Base-by-base conservation (phyloP, 2,888 invertebrate species). In the Euspilapteryx auroguttella region DNA sequence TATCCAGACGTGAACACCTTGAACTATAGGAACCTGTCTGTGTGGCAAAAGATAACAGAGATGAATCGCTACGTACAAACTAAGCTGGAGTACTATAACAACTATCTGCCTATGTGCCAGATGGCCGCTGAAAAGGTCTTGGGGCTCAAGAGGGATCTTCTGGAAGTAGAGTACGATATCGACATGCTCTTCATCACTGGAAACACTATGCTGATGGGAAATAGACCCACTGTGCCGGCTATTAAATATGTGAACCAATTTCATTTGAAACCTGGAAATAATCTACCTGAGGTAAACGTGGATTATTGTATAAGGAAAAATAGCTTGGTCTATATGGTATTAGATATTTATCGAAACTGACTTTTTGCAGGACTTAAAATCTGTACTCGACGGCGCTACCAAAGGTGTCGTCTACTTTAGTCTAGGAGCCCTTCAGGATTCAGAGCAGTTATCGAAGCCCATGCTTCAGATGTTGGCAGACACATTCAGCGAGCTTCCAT, bases 391-490 rank as follows among this genome's bases (percentile, higher is more conserved):
- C 36, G 47, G 61, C 2, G 55, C 75, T 2, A 42, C 46, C 1
- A 63, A 73, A 32, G 79, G 79, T 2, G 68, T 54, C 1, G 41
- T 79, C 12, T 76, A 69, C 44, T 78, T 79, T 37, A 75, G 76
- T 35, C 40, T 80, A 32, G 81, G 80, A 12, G 68, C 76, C 3
- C 41, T 75, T 5, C 64, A 79, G 33, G 66, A 77, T 29, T 41
- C 75, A 1, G 65, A 71, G 30, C 48, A 62, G 24, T 44, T 80
- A 4, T 55, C 76, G 0, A 44, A 49, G 6, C 35, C 51, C 6
- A 49, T 64, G 7, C 40, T 75, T 21, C 49, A 73, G 34, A 62
- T 57, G 1, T 39, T 80, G 10, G 40, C 68, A 1, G 59, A 66
- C 10, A 62, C 68, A 1, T 79, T 80, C 37, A 45, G 55, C 11